These are phyloP conservation scores for Horisme vitalbata DNA, from an alignment of 2,888 invertebrate species.

Conservation along the genomic window DNA sequence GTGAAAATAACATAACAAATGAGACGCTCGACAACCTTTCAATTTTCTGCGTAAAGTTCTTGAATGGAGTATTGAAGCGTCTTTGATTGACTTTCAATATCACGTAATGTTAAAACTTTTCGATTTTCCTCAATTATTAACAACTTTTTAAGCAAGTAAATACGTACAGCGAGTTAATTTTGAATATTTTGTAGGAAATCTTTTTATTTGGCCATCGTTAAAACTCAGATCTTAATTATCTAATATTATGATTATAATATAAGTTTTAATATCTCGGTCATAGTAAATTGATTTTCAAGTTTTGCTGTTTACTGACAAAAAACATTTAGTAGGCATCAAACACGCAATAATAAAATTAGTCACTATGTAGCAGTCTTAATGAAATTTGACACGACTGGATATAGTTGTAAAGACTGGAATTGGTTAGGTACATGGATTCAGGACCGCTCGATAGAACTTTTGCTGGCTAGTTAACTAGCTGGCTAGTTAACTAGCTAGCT, in stretches of 20 bases:
- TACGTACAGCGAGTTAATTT: too few species aligned
- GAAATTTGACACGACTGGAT: too few species aligned
- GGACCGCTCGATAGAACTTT: too few species aligned
- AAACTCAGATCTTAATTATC: conserved; percentile 1
- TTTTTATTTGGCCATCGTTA: too few species aligned
- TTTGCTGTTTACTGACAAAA: conserved; percentile 13
- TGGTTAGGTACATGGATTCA: too few species aligned
- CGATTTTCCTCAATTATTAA: background rate
- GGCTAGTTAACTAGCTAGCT: too few species aligned
- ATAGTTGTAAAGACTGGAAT: too few species aligned
- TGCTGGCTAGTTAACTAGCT: too few species aligned
- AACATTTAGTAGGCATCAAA: conserved; percentile 42
- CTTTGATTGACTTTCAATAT: conserved; percentile 50
- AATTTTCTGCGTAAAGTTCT: conserved; percentile 44
- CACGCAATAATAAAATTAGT: conserved; percentile 65
- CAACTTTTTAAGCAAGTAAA: background rate
- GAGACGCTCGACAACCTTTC: conserved; percentile 50
- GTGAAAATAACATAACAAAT: conserved; percentile 70
- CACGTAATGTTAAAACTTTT: conserved; percentile 1
- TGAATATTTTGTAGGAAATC: background rate
- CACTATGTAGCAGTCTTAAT: conserved; percentile 35
- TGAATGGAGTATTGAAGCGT: conserved; percentile 42
- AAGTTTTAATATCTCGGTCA: conserved; percentile 2
- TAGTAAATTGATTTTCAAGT: conserved; percentile 8
- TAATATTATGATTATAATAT: background rate